Conservation (phyloP, 2,113 vertebrate genomes). For the Tragelaphus buxtoni region DNA sequence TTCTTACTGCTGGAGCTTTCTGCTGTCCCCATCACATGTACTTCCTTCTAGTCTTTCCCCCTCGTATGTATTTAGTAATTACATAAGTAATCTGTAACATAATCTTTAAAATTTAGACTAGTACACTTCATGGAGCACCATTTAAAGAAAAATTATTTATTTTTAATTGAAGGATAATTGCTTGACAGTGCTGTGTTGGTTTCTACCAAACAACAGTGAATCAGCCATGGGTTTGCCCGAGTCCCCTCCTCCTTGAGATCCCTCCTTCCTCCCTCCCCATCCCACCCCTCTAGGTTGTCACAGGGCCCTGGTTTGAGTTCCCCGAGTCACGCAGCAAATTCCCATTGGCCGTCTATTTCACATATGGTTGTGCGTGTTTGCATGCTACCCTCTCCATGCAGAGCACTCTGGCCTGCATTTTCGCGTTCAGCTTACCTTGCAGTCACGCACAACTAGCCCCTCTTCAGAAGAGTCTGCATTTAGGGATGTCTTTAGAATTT, state of each 20-base stretch:
- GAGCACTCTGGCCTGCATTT: not conserved
- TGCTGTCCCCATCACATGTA: fast-evolving
- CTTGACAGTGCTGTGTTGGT: not conserved
- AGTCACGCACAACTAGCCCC: not conserved
- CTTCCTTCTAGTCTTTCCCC: not conserved
- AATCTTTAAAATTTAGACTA: not conserved
- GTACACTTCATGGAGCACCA: no score
- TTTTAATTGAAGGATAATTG: not conserved
- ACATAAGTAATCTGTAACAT: fast-evolving
- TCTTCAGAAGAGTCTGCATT: not conserved
- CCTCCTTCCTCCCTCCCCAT: not conserved
- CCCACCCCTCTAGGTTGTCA: not conserved
- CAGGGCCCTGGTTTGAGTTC: not conserved
- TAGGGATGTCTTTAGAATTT: not conserved
- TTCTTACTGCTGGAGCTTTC: not conserved
- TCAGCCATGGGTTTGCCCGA: not conserved
- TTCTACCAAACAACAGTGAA: not conserved
- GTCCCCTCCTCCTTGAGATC: not conserved
- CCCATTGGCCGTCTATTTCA: fast-evolving
- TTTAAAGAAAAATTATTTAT: not conserved
- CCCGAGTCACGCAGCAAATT: not conserved
- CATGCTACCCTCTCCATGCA: not conserved
- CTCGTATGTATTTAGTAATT: fast-evolving
- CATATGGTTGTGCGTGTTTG: not conserved
- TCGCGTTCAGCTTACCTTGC: not conserved